phyloP scores from a whole-genome alignment of 2,797 vertebrate genomes.

The Meda fulgida region DNA sequence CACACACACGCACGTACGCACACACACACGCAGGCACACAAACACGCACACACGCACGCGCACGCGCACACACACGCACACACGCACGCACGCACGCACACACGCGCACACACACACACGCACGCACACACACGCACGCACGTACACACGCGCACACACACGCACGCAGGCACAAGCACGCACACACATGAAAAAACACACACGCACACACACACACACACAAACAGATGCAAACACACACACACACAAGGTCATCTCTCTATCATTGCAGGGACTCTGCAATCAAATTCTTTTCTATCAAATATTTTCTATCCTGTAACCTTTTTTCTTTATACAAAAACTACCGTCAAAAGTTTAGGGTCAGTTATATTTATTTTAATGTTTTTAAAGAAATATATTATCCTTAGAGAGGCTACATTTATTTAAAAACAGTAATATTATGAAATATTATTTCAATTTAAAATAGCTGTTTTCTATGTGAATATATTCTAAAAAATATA shows the following conservation, averaged over 20 bases:
- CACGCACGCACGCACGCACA: neutral
- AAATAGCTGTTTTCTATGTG: too few relatives aligned
- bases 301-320: neutral
- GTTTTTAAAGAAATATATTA: neutral
- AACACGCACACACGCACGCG: too few relatives aligned
- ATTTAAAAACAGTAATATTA: neutral
- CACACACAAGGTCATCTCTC: neutral
- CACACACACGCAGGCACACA: too few relatives aligned
- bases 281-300: too few relatives aligned
- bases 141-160: too few relatives aligned
- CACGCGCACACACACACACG: neutral
- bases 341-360: neutral
- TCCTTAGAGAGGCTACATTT: neutral
- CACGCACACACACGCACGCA: neutral
- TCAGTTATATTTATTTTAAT: neutral
- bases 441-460: neutral
- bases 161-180: rapidly evolving
- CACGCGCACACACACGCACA: neutral
- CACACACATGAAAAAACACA: too few relatives aligned
- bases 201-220: too few relatives aligned
- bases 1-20: too few relatives aligned
- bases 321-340: neutral
- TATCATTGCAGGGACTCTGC: neutral
- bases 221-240: too few relatives aligned
- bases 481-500: neutral